Evolutionary conservation across 2,888 invertebrate species (phyloP).

Genomic region (Blastobasis adustella): DNA sequence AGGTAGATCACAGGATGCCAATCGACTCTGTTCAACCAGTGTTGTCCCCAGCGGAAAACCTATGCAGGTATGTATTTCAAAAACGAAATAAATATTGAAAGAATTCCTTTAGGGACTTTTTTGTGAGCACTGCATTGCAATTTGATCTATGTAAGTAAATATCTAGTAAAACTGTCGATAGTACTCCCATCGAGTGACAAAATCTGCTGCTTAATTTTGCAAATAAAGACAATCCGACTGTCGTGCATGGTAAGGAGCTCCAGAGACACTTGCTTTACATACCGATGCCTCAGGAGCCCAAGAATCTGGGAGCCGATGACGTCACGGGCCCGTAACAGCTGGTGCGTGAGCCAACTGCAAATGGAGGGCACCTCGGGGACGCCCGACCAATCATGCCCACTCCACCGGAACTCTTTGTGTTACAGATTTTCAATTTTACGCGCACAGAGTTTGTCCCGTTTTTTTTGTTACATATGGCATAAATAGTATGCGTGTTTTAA

Average conservation of each 20-base stretch:
- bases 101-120: no score
- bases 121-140: no score
- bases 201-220: conserved; percentile 4
- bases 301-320: conserved; percentile 28
- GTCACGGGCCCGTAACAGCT: conserved; percentile 41
- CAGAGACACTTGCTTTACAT: conserved; percentile 33
- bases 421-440: conserved; percentile 1
- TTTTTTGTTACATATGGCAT: no score
- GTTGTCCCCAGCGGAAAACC: no score
- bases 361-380: conserved; percentile 29
- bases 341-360: conserved; percentile 46
- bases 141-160: no score
- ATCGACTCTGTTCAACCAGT: no score
- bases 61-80: no score
- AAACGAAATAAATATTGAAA: no score
- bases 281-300: conserved; percentile 23
- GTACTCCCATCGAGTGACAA: not conserved
- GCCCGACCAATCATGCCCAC: conserved; percentile 28
- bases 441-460: not conserved
- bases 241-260: conserved; percentile 11
- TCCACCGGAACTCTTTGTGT: conserved; percentile 20
- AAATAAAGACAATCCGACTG: conserved; percentile 22
- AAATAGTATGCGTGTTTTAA: no score
- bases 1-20: no score
- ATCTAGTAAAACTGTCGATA: no score